Evolutionary conservation across 2,113 vertebrate genomes (phyloP).

Genomic region (Hydrochoerus hydrochaeris): DNA sequence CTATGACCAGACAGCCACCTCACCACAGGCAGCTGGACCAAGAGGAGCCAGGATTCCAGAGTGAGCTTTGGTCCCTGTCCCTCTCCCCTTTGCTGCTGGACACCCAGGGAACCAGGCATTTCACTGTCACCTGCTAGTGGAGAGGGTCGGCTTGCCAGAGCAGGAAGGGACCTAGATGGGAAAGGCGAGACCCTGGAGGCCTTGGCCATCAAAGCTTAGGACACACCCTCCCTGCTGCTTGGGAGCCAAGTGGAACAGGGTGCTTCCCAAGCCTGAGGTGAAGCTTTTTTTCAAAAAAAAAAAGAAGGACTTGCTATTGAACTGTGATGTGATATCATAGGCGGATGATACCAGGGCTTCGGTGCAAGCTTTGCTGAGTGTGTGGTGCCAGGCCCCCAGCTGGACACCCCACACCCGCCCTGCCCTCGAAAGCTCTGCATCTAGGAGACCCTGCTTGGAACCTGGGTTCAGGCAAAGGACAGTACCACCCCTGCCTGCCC

Average conservation of each 20-base stretch:
- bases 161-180: neutral
- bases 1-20: slow-evolving; percentile 22
- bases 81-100: neutral
- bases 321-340: neutral
- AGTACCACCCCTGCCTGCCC: neutral
- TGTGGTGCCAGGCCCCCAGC: neutral
- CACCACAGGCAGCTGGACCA: neutral
- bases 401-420: neutral
- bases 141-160: neutral
- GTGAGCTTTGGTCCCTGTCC: neutral
- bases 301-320: neutral
- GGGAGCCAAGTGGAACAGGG: neutral
- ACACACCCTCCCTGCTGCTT: neutral
- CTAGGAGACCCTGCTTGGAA: neutral
- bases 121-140: neutral
- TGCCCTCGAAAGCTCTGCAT: neutral
- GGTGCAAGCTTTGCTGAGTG: rapidly evolving
- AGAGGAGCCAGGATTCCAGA: neutral
- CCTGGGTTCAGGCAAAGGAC: neutral
- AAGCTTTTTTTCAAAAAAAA: neutral
- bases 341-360: neutral
- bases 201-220: neutral
- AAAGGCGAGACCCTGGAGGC: neutral
- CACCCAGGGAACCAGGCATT: neutral
- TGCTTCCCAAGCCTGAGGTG: neutral